Conservation (phyloP, 2,113 vertebrate genomes). For the Antechinus flavipes region DNA sequence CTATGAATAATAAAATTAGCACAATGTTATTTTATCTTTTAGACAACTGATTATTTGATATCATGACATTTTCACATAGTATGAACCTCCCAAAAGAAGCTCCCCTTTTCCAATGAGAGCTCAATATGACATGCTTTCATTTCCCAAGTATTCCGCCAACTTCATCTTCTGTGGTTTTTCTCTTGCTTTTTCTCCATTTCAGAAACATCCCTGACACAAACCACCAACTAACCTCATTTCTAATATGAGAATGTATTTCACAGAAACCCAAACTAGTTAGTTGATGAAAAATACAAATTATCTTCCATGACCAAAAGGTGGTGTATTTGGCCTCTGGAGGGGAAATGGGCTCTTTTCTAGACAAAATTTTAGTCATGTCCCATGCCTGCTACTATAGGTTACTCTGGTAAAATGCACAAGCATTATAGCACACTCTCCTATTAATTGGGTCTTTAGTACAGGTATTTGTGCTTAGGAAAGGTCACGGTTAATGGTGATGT, state of each 20-base stretch:
- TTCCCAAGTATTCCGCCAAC: not conserved
- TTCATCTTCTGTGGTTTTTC: not conserved
- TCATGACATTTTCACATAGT: not conserved
- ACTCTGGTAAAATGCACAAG: conserved; percentile 27
- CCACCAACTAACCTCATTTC: not conserved
- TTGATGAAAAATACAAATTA: not conserved
- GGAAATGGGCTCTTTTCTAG: not conserved
- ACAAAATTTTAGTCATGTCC: conserved; percentile 36
- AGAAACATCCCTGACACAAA: not conserved
- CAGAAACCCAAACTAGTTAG: not conserved
- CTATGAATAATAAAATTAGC: conserved; percentile 84
- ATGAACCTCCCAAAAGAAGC: not conserved
- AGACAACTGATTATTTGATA: not conserved
- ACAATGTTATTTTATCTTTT: conserved; percentile 54
- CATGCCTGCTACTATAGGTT: not conserved
- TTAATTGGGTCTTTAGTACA: conserved; percentile 51
- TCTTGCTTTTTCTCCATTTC: not conserved
- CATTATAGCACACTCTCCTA: conserved; percentile 17
- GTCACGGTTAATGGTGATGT: conserved; percentile 63
- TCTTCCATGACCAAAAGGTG: not conserved
- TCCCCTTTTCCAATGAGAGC: conserved; percentile 1
- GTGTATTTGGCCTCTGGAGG: not conserved
- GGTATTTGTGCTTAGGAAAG: conserved; percentile 63
- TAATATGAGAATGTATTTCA: not conserved
- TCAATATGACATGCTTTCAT: not conserved